Percentiles rank a stretch among this genome's conserved stretches.
Evolutionary conservation across 23 tunicate genomes (phyloP).

Genomic region (Oikopleura vanhoeffeni): DNA sequence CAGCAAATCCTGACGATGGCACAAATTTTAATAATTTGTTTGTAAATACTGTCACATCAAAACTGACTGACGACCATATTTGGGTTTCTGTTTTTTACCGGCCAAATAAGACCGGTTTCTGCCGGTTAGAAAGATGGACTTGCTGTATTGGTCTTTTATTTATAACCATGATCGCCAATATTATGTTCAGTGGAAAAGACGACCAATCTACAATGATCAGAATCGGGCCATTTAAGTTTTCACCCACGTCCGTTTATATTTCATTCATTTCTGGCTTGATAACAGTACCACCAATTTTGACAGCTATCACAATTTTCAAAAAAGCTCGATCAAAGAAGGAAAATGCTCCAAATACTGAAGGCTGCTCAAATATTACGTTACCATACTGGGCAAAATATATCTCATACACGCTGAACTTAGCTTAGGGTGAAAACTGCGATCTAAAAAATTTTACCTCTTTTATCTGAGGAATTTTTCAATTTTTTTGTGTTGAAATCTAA

Average conservation of each 20-base stretch:
- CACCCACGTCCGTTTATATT: neutral
- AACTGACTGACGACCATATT: slow-evolving; percentile 82
- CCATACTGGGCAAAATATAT: neutral
- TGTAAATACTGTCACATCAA: slow-evolving; percentile 50
- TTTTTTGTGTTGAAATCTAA: too few relatives aligned
- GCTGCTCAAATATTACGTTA: neutral
- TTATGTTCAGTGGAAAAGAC: slow-evolving; percentile 50
- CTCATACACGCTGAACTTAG: neutral
- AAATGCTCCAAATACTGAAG: slow-evolving; percentile 13
- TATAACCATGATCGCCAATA: slow-evolving; percentile 91
- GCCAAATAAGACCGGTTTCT: slow-evolving; percentile 65
- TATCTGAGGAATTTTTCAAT: too few relatives aligned
- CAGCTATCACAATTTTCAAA: slow-evolving; percentile 55
- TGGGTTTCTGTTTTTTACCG: slow-evolving; percentile 95
- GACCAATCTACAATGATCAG: neutral
- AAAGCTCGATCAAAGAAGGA: slow-evolving; percentile 68
- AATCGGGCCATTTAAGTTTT: neutral
- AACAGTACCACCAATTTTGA: slow-evolving; percentile 60
- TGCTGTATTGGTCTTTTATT: slow-evolving; percentile 63
- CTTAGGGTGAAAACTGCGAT: too few relatives aligned
- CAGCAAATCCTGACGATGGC: slow-evolving; percentile 74
- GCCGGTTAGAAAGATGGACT: slow-evolving; percentile 44
- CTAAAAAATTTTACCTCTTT: too few relatives aligned
- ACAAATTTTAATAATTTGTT: slow-evolving; percentile 61
- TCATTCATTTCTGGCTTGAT: slow-evolving; percentile 23